Conservation (phyloP, 2,888 invertebrate genomes). For the Ennomos fuscantarius region DNA sequence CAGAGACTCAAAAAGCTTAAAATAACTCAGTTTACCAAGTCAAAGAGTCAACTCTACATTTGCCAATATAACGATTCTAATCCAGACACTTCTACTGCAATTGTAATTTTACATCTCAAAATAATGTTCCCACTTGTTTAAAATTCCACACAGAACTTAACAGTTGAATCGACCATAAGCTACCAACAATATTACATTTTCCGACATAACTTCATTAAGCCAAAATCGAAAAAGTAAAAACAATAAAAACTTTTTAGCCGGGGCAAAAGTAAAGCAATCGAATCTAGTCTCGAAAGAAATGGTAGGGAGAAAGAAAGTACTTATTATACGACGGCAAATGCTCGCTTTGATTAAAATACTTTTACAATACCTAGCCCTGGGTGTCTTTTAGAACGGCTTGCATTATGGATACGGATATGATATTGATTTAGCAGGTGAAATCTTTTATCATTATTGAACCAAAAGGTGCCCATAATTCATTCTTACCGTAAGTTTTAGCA, state of each 20-base stretch:
- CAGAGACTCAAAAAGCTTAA: neutral
- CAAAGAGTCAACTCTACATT: no score
- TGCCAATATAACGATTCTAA: no score
- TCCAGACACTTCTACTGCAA: no score
- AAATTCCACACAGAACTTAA: conserved; percentile 1
- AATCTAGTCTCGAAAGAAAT: conserved; percentile 52
- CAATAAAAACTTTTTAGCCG: conserved; percentile 53
- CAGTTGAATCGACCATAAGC: conserved; percentile 14
- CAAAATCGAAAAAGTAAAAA: conserved; percentile 53
- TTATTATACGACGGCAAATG: conserved; percentile 45
- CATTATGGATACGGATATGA: neutral
- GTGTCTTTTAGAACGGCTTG: conserved; percentile 14
- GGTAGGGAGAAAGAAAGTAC: conserved; percentile 57
- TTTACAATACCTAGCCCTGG: conserved; percentile 32
- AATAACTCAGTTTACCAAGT: no score
- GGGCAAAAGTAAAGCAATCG: conserved; percentile 56
- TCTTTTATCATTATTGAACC: no score
- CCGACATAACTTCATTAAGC: conserved; percentile 45
- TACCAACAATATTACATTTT: conserved; percentile 20
- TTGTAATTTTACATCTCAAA: no score
- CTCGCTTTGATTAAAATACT: conserved; percentile 52
- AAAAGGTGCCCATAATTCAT: no score
- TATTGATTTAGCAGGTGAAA: no score
- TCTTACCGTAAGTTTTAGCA: no score
- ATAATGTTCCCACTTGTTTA: no score